A percentile compares a stretch with the other conserved stretches of the same genome.
These are phyloP conservation scores for Pimephales promelas DNA, from an alignment of 2,113 vertebrate species.

Conservation along the genomic window DNA sequence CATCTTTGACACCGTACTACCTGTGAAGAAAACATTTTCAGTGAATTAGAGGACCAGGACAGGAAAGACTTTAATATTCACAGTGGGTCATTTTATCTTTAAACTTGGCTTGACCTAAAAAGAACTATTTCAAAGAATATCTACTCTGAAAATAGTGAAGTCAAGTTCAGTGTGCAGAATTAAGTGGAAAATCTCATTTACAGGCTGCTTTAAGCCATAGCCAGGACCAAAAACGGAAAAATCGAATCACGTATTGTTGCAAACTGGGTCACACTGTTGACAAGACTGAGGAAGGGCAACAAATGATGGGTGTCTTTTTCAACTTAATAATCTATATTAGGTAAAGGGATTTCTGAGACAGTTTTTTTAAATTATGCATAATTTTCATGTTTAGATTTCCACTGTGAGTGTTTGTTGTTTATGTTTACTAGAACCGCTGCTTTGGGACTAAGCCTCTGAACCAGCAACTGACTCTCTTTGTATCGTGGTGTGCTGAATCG, in stretches of 20 bases:
- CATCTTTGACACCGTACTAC: slow-evolving; percentile 33
- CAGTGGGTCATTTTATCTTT: slow-evolving; percentile 36
- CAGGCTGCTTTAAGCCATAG: slow-evolving; percentile 34
- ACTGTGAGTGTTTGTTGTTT: slow-evolving; percentile 36
- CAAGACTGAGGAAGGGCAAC: slow-evolving; percentile 31
- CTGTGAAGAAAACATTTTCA: slow-evolving; percentile 46
- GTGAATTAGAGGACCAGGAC: slow-evolving; percentile 4
- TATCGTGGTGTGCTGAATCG: slow-evolving; percentile 39
- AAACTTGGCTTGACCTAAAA: slow-evolving; percentile 19
- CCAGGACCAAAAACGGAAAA: slow-evolving; percentile 32
- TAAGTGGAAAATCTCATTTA: slow-evolving; percentile 55
- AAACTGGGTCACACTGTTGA: slow-evolving; percentile 54
- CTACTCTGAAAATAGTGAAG: slow-evolving; percentile 42
- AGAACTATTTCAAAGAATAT: slow-evolving; percentile 40
- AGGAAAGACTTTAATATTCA: slow-evolving; percentile 32
- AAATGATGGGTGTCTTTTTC: slow-evolving; percentile 13
- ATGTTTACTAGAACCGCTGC: slow-evolving; percentile 38
- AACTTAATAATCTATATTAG: background rate
- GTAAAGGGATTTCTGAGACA: background rate
- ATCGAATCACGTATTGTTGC: slow-evolving; percentile 34
- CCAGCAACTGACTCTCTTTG: slow-evolving; percentile 33
- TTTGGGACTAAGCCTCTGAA: slow-evolving; percentile 37
- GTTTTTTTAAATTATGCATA: background rate
- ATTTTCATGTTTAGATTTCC: slow-evolving; percentile 20
- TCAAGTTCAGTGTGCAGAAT: slow-evolving; percentile 49